A percentile compares a stretch with the other conserved stretches of the same genome.
phyloP scores from a whole-genome alignment of 2,888 invertebrate genomes.

The Nemurella pictetii region DNA sequence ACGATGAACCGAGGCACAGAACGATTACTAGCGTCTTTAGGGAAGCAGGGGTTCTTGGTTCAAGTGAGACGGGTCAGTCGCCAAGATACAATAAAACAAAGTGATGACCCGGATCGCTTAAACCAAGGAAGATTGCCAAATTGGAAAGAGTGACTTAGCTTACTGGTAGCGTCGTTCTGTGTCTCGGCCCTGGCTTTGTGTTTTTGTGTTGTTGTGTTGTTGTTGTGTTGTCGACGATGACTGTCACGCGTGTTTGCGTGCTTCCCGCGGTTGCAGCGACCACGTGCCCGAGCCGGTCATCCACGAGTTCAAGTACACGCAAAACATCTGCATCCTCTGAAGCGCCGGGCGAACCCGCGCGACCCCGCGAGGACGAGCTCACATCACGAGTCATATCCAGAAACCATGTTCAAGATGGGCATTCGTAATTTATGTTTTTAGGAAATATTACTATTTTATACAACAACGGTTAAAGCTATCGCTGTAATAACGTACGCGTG shows the following conservation, averaged over 20 bases:
- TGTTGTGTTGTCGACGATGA: no score
- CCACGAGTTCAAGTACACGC: not conserved
- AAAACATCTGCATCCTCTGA: slow-evolving; percentile 1
- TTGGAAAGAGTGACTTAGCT: no score
- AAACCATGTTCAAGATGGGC: not conserved
- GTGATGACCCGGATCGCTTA: no score
- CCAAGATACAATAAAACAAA: no score
- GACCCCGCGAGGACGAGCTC: not conserved
- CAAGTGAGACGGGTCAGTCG: no score
- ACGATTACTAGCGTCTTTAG: no score
- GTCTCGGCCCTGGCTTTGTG: no score
- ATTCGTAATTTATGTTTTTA: not conserved
- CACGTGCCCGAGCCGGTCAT: not conserved
- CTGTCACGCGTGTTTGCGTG: not conserved
- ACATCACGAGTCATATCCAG: not conserved
- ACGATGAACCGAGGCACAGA: no score
- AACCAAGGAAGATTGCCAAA: no score
- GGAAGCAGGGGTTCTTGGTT: no score
- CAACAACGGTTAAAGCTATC: not conserved
- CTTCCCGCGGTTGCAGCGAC: not conserved
- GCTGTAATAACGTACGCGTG: not conserved
- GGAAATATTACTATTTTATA: not conserved
- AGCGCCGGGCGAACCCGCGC: not conserved
- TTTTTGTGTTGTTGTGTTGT: no score
- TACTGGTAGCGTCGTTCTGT: no score